Percentiles rank a stretch among this genome's conserved stretches.
Conservation (phyloP, 2,888 invertebrate genomes). For the Cheilosia vulpina region DNA sequence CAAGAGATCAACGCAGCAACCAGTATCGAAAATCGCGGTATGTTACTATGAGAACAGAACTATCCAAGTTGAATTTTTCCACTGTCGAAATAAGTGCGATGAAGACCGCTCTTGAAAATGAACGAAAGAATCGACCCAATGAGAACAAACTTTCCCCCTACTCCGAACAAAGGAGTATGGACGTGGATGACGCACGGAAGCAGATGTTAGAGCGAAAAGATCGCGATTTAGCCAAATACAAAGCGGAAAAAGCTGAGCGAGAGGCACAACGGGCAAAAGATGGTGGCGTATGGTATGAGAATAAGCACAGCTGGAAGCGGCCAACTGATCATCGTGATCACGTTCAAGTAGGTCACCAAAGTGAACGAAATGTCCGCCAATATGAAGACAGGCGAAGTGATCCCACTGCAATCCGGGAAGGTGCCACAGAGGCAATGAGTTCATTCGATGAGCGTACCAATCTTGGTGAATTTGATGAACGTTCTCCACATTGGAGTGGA, state of each 20-base stretch:
- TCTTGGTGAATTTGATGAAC: too few species aligned
- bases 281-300: background rate
- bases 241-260: slow-evolving; percentile 1
- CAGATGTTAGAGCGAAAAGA: slow-evolving; percentile 36
- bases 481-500: too few species aligned
- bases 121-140: background rate
- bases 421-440: background rate
- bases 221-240: slow-evolving; percentile 5
- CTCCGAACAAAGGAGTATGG: slow-evolving; percentile 5
- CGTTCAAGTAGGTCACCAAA: background rate
- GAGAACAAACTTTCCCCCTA: background rate
- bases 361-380: background rate
- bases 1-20: background rate
- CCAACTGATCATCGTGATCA: background rate
- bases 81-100: background rate
- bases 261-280: background rate
- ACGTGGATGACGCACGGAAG: background rate
- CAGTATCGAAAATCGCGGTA: background rate
- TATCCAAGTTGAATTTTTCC: slow-evolving; percentile 11
- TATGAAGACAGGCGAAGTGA: background rate
- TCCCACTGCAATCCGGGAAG: too few species aligned
- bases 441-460: background rate
- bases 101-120: slow-evolving; percentile 4
- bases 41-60: slow-evolving; percentile 3
- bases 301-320: background rate